Conservation (phyloP, 2,888 invertebrate species). For the Phlogophora meticulosa region DNA sequence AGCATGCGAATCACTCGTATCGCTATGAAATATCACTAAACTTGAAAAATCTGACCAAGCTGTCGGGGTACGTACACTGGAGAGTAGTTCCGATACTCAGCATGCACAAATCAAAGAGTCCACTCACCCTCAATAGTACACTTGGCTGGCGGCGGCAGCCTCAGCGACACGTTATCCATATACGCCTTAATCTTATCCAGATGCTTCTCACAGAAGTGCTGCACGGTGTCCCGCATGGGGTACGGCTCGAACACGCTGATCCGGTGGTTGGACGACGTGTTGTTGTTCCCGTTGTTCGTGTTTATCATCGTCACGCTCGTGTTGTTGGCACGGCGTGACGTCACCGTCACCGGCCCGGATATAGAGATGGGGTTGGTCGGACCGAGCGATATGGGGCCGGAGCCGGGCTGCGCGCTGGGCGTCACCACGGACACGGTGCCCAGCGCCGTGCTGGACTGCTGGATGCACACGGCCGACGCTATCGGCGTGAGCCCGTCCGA, state of each 20-base stretch:
- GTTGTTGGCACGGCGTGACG: constrained; percentile 91
- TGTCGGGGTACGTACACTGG: too few species aligned
- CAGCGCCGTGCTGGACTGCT: constrained; percentile 83
- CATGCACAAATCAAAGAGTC: too few species aligned
- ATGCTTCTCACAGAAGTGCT: constrained; percentile 99
- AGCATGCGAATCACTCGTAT: too few species aligned
- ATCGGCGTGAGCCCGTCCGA: constrained; percentile 80
- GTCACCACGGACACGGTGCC: constrained; percentile 81
- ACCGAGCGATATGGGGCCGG: constrained; percentile 64
- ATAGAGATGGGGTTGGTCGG: constrained; percentile 78
- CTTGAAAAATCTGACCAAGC: too few species aligned
- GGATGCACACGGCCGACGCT: constrained; percentile 82
- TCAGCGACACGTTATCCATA: constrained; percentile 96
- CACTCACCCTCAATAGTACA: constrained; percentile 97
- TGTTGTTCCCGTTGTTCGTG: constrained; percentile 65
- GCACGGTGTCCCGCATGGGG: constrained; percentile 97
- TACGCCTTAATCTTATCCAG: constrained; percentile 97
- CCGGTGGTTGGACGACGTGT: constrained; percentile 84
- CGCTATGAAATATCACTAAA: too few species aligned
- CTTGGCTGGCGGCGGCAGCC: constrained; percentile 97
- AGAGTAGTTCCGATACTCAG: too few species aligned
- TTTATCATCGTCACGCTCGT: constrained; percentile 95
- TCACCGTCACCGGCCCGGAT: constrained; percentile 92
- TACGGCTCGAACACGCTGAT: constrained; percentile 97
- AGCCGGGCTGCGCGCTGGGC: constrained; percentile 51